Evolutionary conservation across 53 echinoderm and acorn worm species (phyloP).

Genomic region (Echinometra lucunter): DNA sequence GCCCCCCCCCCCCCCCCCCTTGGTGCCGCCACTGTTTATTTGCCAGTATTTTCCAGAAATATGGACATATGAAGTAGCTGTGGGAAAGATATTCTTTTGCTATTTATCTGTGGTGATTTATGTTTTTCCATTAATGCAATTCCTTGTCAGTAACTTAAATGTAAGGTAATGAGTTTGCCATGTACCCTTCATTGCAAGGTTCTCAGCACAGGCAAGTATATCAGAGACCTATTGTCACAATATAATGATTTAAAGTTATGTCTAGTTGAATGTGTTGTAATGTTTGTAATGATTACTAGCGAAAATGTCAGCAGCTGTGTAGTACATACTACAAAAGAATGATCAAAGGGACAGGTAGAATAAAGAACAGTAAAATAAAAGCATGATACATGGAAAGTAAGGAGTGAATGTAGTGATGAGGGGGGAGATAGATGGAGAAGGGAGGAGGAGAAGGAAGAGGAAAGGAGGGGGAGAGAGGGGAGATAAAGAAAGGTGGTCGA

Average conservation of each 20-base stretch:
- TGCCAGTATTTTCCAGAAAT: neutral
- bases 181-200: too few relatives aligned
- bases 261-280: neutral
- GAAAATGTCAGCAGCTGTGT: slow-evolving; percentile 12
- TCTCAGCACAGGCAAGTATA: neutral
- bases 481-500: neutral
- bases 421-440: too few relatives aligned
- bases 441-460: too few relatives aligned
- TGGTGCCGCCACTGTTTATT: too few relatives aligned
- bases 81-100: neutral
- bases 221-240: neutral
- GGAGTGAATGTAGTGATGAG: neutral
- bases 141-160: neutral
- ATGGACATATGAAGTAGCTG: neutral
- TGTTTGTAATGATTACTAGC: neutral
- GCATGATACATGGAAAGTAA: neutral
- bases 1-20: too few relatives aligned
- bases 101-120: neutral
- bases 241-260: neutral
- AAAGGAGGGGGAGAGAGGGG: neutral
- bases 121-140: neutral
- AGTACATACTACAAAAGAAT: neutral
- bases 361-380: too few relatives aligned
- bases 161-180: neutral
- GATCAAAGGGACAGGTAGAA: neutral